Base-by-base conservation (phyloP, 2,888 invertebrate genomes). In the Phaonia tiefii region DNA sequence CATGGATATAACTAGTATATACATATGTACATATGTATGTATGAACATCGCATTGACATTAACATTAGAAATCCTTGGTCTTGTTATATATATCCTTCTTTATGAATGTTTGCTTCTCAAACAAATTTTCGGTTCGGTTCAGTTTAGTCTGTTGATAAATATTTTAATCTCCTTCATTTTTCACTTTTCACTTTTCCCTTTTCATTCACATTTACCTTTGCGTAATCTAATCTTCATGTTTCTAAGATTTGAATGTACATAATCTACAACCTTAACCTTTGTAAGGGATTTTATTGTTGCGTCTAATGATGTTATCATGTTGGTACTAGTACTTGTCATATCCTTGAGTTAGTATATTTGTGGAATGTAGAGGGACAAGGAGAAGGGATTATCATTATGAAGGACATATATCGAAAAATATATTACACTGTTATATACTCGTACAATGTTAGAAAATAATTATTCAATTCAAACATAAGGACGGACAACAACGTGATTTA, bases 251-350 rank as follows among this genome's bases (percentile, higher is more conserved):
- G 13, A 63, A 42, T 63, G 15, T 22, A 58, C 37, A 56, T 26
- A 37, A 58, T 37, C 31, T 10, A 63, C 42, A 63, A 63, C 63
- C 63, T 63, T 63, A 63, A 63, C 63, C 63, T 63, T 63, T 63
- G n/a, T 10, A 22, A 63, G 42, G 63, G 63, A 22, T 63, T 63
- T 22, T 63, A 20, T 42, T 63, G 37, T 42, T 20, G 37, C 8
- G 3, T 3, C 31, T 31, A 8, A 5, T 5, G 8, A 31, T 5
- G 31, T 31, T 31, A 31, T 31, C 8, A 8, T 31, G 31, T 8
- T 31, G 51, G 20, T 22, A 51, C 17, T 51, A n/a, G 51, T 51
- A 20, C 20, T 20, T 51, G 51, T 17, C 51, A 13, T 63, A 42
- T 37, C 63, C 63, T 63, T 63, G 63, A 22, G 42, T 20, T 22